Evolutionary conservation across 2,113 vertebrate genomes (phyloP), one percentile per base, ranked within the genome.

Genomic region (Paratilapia polleni): DNA sequence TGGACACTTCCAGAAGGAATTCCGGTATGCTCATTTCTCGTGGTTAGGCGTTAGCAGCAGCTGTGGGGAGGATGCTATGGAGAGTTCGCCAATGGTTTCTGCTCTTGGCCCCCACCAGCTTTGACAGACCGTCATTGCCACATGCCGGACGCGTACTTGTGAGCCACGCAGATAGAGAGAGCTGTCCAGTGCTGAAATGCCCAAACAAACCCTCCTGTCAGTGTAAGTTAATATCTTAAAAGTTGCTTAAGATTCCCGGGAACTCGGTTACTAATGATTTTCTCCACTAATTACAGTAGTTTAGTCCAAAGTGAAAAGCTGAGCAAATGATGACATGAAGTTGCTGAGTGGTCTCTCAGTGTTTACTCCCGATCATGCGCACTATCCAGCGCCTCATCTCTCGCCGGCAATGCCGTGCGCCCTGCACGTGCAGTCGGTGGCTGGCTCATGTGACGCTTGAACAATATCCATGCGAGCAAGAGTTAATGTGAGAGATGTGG

Each of bases 161-260:
- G 70, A 59, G 52, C 58, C 64, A 19, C 17, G 47, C 58, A 17
- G 10, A 1, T 74, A 56, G 78, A 49, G 94, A 89, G 94, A 47
- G 68, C 97, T 97, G 95, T 96, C 97, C 97, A 89, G 96, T 97
- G 94, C 96, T 97, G 97, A 96, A 95, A 87, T 63, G 19, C 38
- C 80, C 41, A 49, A 47, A 82, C 4, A 57, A 31, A 31, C 26
- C 60, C 61, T 66, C 31, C 49, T 38, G 49, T 64, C 73, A 31
- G 10, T 24, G 13, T 17, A 14, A 41, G 24, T 38, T 54, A 68
- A 17, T 38, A 19, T 15, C 7, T n/a, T 54, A n/a, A 13, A 64
- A 63, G 68, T 24, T 61, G 9, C 15, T 54, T 7, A 13, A 56
- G 2, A 11, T 41, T 26, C 26, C 38, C 19, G 36, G 12, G 13